Evolutionary conservation across 2,113 vertebrate genomes (phyloP), one percentile per base, ranked within the genome.

Genomic region (Phycodurus eques): DNA sequence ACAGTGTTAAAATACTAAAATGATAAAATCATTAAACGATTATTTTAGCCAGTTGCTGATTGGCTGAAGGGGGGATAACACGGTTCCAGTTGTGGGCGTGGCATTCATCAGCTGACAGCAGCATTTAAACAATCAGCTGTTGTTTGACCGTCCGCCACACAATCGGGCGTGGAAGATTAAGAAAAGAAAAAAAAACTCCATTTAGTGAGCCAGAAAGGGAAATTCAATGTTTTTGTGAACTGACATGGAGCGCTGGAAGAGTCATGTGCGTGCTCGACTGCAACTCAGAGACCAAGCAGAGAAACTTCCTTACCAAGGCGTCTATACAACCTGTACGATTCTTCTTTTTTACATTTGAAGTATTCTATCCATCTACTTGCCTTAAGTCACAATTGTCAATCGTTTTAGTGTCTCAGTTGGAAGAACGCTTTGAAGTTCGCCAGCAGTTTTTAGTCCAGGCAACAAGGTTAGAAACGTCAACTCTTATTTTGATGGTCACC

Each of bases 201-300:
- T 47, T 20, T 65, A 27, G 5, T 0, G 8, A 14, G 1, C 61
- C 27, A 13, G n/a, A 3, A 44, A 43, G 31, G 15, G 9, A 12
- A 33, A n/a, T 0, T 1, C n/a, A n/a, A 15, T 49, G 33, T 49
- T 43, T 2, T 1, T n/a, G 6, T 59, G 27, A 22, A 4, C 53
- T 14, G 70, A 35, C 19, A 93, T 93, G 92, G 83, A 22, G 39
- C 84, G 71, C 68, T 93, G 93, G 92, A 92, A 81, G 71, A 91
- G 63, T 88, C 91, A 92, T 76, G 90, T 92, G 72, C 85, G 81
- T 7, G 71, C 56, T 17, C 54, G 68, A 19, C 79, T 93, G 51
- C 87, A 83, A 8, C 72, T 81, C 35, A 89, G 92, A 69, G 92
- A 93, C 75, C 74, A 33, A 17, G 59, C 11, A 2, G 89, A 93